phyloP scores from a whole-genome alignment of 2,888 invertebrate species.

The Caenorhabditis wallacei region DNA sequence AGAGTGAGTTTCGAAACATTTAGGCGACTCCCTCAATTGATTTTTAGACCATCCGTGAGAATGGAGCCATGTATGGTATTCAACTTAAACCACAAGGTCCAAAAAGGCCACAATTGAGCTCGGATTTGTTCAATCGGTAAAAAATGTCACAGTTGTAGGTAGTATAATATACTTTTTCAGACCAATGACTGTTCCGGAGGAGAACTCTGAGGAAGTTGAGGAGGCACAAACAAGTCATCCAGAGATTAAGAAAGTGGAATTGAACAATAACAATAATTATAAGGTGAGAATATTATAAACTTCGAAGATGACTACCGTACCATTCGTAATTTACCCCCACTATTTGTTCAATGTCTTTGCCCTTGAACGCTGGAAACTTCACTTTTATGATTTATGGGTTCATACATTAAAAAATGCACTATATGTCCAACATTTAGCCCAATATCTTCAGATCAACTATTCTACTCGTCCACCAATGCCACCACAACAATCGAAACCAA shows the following conservation, averaged over 20 bases:
- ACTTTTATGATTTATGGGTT: not conserved
- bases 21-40: not conserved
- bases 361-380: not conserved
- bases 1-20: conserved; percentile 67
- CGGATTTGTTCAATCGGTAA: conserved; percentile 66
- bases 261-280: conserved; percentile 60
- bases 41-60: conserved; percentile 78
- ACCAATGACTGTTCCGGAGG: conserved; percentile 65
- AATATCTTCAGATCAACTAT: conserved; percentile 44
- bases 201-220: conserved; percentile 54
- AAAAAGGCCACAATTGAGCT: conserved; percentile 72
- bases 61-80: conserved; percentile 78
- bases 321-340: no score
- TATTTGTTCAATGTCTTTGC: no score
- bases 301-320: not conserved
- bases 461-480: conserved; percentile 54
- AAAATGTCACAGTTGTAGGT: not conserved
- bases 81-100: conserved; percentile 77
- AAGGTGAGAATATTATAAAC: conserved; percentile 27
- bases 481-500: conserved; percentile 45
- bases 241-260: conserved; percentile 40
- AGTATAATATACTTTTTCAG: conserved; percentile 9
- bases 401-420: no score
- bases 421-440: no score
- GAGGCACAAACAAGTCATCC: conserved; percentile 54